These are phyloP conservation scores for Galeruca laticollis DNA, from an alignment of 2,888 invertebrate genomes.

Conservation along the genomic window DNA sequence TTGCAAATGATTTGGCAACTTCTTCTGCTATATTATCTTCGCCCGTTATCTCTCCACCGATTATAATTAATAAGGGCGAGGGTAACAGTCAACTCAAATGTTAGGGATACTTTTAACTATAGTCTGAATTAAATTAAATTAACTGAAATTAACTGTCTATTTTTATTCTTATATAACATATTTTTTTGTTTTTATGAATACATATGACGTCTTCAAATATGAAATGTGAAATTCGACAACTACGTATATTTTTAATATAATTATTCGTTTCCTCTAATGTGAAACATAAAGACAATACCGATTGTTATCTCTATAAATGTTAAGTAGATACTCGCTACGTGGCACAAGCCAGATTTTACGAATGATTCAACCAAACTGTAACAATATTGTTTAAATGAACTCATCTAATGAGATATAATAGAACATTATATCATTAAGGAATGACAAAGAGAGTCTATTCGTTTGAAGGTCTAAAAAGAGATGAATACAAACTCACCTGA, in stretches of 20 bases:
- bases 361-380: constrained; percentile 52
- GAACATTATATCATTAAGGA: constrained; percentile 48
- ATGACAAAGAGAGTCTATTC: constrained; percentile 36
- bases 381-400: constrained; percentile 50
- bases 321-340: constrained; percentile 37
- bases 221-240: constrained; percentile 20
- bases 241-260: constrained; percentile 31
- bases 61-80: too few relatives aligned
- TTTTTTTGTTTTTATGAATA: neutral
- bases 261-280: constrained; percentile 39
- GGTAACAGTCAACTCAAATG: too few relatives aligned
- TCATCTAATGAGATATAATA: constrained; percentile 51
- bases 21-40: too few relatives aligned
- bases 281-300: constrained; percentile 40
- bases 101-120: too few relatives aligned
- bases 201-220: neutral
- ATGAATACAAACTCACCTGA: constrained; percentile 28
- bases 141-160: neutral
- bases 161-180: neutral
- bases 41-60: too few relatives aligned
- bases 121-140: too few relatives aligned
- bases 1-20: too few relatives aligned
- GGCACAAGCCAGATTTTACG: constrained; percentile 49
- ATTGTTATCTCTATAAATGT: constrained; percentile 45
- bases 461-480: constrained; percentile 35